phyloP scores from a whole-genome alignment of 2,113 vertebrate genomes.

The Probosciger aterrimus region DNA sequence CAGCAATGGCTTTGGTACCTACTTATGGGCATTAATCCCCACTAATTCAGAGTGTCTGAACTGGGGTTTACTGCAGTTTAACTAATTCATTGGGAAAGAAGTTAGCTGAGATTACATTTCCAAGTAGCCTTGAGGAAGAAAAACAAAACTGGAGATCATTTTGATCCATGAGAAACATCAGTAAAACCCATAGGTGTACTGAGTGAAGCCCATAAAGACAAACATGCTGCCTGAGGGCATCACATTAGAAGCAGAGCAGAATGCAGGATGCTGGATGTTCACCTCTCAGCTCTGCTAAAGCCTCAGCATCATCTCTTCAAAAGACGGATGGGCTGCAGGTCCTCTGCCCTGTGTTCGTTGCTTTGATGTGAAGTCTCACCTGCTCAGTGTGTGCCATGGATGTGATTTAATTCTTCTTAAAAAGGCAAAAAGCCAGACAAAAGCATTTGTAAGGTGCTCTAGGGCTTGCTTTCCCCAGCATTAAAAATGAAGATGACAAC shows the following conservation, averaged over 20 bases:
- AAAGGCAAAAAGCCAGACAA: background rate
- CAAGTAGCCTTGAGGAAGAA: background rate
- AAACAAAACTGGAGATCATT: background rate
- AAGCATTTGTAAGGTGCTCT: background rate
- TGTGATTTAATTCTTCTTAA: background rate
- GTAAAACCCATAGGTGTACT: background rate
- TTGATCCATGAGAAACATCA: background rate
- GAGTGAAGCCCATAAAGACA: background rate
- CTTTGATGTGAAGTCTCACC: background rate
- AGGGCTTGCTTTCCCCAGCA: background rate
- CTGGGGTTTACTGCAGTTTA: background rate
- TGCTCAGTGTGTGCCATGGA: rapidly evolving
- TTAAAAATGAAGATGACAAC: background rate
- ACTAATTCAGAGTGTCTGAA: background rate
- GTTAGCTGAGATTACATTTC: background rate
- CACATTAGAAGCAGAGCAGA: background rate
- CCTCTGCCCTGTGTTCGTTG: background rate
- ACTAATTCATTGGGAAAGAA: background rate
- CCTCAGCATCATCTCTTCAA: background rate
- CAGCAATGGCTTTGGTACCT: background rate
- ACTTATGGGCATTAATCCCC: background rate
- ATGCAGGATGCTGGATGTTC: background rate
- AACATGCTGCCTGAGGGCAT: rapidly evolving
- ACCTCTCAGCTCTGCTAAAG: background rate
- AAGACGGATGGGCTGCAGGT: background rate